Evolutionary conservation across 1,140 invertebrate genomes (phyloP), one percentile per base, ranked within the genome.

Genomic region (Polypedilum vanderplanki): DNA sequence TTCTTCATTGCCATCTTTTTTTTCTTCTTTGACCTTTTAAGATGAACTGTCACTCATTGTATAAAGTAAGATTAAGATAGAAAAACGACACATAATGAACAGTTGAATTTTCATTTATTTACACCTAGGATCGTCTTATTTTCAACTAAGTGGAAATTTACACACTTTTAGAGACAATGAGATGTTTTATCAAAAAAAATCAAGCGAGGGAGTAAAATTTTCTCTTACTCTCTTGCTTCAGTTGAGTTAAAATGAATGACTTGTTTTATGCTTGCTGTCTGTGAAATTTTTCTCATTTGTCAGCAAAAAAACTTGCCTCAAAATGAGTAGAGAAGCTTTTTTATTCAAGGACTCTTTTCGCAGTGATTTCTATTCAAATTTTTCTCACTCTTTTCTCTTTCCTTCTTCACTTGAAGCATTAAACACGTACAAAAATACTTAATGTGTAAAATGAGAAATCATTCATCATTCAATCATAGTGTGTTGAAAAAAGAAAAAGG

Each of bases 381-480:
- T n/a, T 57, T 57, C 12, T 15, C 7, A 15, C 46, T n/a, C 12
- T n/a, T 15, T 15, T n/a, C 7, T 57, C 1, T 57, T 57, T 4
- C 15, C 9, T n/a, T 12, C 15, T 57, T 15, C 10, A 57, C 4
- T 57, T n/a, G 46, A 15, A 57, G 46, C n/a, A 57, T 57, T 57
- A 57, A 57, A 57, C 46, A 57, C 46, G 46, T 57, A 57, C 46
- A 57, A 57, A 57, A 57, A 12, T 57, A 57, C 46, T 57, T 57
- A 57, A 57, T n/a, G 46, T 57, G 46, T 57, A 57, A 57, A 57
- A 57, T 57, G 46, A 57, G 46, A 57, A 57, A 57, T 57, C 46
- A 57, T 57, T n/a, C 46, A 57, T 57, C 46, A 57, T 57, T 57
- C n/a, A n/a, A 57, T 57, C 9, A 57, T 57, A 57, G 46, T 57